Percentiles rank a stretch among this genome's conserved stretches.
phyloP scores from a whole-genome alignment of 1,140 invertebrate species.

The Zaprionus ghesquierei region DNA sequence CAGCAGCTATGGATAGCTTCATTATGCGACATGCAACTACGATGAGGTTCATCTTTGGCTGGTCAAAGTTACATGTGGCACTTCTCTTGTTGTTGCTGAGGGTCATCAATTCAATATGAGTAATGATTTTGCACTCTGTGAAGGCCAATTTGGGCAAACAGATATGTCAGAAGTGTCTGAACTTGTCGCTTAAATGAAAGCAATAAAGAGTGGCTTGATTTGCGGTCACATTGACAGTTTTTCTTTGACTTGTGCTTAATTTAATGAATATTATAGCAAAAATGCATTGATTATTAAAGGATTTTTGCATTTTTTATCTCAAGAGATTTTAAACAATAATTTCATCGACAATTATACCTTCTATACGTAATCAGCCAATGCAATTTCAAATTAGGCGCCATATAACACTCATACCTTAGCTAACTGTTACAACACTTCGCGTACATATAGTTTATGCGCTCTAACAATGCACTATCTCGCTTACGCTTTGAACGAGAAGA shows the following conservation, averaged over 20 bases:
- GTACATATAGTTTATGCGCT: neutral
- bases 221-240: neutral
- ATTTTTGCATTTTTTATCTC: too few species aligned
- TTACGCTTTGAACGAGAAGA: neutral
- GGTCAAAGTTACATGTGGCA: neutral
- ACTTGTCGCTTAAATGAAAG: neutral
- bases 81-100: neutral
- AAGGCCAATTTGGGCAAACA: neutral
- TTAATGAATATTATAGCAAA: neutral
- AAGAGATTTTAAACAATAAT: too few species aligned
- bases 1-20: neutral
- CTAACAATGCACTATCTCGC: neutral
- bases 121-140: conserved; percentile 8
- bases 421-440: neutral
- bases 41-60: neutral
- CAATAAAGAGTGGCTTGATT: neutral
- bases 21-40: neutral
- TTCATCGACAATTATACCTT: too few species aligned
- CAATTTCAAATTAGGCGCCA: neutral
- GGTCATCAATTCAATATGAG: conserved; percentile 4
- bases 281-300: neutral
- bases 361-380: too few species aligned
- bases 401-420: neutral
- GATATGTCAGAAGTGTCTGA: neutral
- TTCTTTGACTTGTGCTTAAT: neutral